phyloP scores from a whole-genome alignment of 2,797 vertebrate genomes.

The Sciaenops ocellatus region DNA sequence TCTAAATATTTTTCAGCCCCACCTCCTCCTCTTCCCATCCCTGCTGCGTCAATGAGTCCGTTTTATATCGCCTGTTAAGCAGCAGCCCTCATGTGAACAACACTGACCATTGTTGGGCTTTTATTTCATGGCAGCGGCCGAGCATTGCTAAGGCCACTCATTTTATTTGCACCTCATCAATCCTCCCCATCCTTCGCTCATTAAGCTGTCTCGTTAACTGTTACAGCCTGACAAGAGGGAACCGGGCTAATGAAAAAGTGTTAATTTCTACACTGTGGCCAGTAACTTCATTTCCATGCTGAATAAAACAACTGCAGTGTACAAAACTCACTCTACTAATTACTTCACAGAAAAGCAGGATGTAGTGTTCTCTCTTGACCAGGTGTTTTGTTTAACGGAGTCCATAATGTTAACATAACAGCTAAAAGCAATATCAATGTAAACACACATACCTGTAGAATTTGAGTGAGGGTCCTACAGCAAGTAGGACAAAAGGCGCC shows the following conservation, averaged over 20 bases:
- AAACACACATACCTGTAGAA: constrained; percentile 92
- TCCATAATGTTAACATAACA: background rate
- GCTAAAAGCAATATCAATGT: background rate
- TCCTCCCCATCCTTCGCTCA: constrained; percentile 36
- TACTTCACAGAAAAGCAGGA: background rate
- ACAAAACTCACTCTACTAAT: background rate
- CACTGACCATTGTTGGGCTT: constrained; percentile 51
- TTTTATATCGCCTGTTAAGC: no score
- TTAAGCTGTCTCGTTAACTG: constrained; percentile 75
- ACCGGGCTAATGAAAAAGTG: constrained; percentile 44
- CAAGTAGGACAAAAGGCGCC: constrained; percentile 95
- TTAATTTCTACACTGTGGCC: constrained; percentile 25
- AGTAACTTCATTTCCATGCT: constrained; percentile 28
- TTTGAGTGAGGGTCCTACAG: constrained; percentile 91
- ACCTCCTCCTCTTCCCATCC: background rate
- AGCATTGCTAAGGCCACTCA: constrained; percentile 28
- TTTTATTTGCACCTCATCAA: constrained; percentile 65
- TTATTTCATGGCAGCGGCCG: constrained; percentile 51
- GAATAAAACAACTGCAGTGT: constrained; percentile 11
- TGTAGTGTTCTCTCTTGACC: background rate
- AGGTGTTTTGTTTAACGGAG: background rate
- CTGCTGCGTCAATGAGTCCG: constrained; percentile 9
- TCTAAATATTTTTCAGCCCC: background rate
- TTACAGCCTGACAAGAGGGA: constrained; percentile 31
- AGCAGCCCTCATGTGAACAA: constrained; percentile 48